These are phyloP conservation scores for Drosophila quasianomalipes DNA, from an alignment of 2,888 invertebrate genomes.

Conservation along the genomic window DNA sequence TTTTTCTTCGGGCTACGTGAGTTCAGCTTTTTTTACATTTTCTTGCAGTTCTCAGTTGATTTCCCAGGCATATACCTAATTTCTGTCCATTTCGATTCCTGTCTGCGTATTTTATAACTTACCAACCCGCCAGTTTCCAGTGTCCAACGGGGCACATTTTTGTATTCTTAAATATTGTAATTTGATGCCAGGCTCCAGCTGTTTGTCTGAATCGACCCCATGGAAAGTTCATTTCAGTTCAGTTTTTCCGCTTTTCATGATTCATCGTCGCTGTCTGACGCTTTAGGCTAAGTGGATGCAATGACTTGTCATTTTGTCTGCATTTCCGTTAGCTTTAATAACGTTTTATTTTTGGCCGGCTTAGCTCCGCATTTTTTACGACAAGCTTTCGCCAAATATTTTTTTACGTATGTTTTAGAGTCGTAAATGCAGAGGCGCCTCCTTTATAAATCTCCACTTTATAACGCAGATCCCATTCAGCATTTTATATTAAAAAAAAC, in stretches of 20 bases:
- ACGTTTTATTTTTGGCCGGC: conserved; percentile 59
- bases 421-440: conserved; percentile 36
- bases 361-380: conserved; percentile 15
- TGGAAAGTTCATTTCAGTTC: conserved; percentile 56
- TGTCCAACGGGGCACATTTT: conserved; percentile 19
- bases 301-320: conserved; percentile 76
- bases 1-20: not conserved
- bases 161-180: conserved; percentile 17
- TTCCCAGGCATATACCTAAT: not conserved
- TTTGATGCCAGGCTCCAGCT: conserved; percentile 17
- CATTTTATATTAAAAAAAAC: conserved; percentile 17
- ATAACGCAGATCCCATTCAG: conserved; percentile 4
- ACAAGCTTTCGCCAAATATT: conserved; percentile 13
- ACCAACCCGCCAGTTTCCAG: conserved; percentile 13
- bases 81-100: conserved; percentile 6
- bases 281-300: conserved; percentile 69
- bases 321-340: conserved; percentile 77
- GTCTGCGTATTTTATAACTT: conserved; percentile 10
- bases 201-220: conserved; percentile 16
- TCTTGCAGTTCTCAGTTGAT: conserved; percentile 28
- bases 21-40: not conserved
- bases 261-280: conserved; percentile 52
- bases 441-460: conserved; percentile 38
- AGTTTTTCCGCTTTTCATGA: conserved; percentile 9
- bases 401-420: not conserved